A percentile compares a stretch with the other conserved stretches of the same genome.
These are phyloP conservation scores for Campopleginae sp. DNA, from an alignment of 2,888 invertebrate species.

Conservation along the genomic window DNA sequence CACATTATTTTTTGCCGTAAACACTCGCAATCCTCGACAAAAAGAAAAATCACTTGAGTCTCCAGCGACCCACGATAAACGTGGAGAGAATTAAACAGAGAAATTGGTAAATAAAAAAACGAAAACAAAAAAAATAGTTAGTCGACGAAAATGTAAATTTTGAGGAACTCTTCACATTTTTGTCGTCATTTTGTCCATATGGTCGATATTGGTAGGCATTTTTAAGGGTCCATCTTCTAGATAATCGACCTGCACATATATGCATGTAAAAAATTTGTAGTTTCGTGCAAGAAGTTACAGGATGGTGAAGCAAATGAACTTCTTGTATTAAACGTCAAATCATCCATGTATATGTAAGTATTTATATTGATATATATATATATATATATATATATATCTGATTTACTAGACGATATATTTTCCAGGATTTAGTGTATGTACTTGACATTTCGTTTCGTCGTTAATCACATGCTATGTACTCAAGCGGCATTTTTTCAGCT, in stretches of 20 bases:
- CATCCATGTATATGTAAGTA: background rate
- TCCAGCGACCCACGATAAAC: no score
- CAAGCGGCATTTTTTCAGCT: conserved; percentile 67
- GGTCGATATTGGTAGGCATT: background rate
- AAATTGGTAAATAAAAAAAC: no score
- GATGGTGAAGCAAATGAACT: background rate
- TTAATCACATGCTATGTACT: conserved; percentile 70
- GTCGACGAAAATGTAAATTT: background rate
- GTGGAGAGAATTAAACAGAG: no score
- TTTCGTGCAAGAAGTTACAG: conserved; percentile 53
- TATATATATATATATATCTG: conserved; percentile 60
- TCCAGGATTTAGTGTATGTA: conserved; percentile 58
- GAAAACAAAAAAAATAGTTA: background rate
- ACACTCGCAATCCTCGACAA: no score
- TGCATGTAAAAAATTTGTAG: conserved; percentile 53
- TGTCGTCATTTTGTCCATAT: background rate
- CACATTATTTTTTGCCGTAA: no score
- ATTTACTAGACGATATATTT: conserved; percentile 66
- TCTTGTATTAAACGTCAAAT: background rate
- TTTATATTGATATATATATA: background rate
- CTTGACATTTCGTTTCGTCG: conserved; percentile 16
- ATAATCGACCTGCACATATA: conserved; percentile 15
- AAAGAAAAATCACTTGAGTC: no score
- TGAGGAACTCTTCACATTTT: background rate
- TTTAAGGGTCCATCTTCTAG: background rate